Base-by-base conservation (phyloP, 2,113 vertebrate species). In the Coptodon bakossiorum region DNA sequence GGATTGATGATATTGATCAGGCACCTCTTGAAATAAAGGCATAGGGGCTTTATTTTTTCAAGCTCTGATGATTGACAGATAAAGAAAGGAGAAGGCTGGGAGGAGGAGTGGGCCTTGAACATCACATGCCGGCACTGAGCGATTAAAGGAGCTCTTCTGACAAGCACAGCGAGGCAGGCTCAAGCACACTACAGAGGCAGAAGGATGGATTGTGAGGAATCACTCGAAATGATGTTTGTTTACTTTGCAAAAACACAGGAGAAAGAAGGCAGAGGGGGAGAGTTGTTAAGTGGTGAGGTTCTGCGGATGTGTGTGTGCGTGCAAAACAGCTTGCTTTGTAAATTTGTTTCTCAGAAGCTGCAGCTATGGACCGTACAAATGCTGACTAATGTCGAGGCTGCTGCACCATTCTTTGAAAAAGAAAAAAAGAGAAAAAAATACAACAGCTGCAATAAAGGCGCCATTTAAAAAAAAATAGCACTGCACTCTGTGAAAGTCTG, bases 1-100 rank as follows among this genome's bases (percentile, higher is more conserved):
- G 96, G 96, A 97, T 98, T 98, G 98, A 99, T 99, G 98, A 98
- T 99, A 99, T 99, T 99, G 98, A 99, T 99, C 98, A 99, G 97
- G 97, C 97, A 98, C 96, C 97, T 98, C 97, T 97, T 98, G 97
- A 98, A 94, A 98, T 94, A 94, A 93, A 94, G 94, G 97, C 96
- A 97, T 94, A 94, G 96, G 96, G 97, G 97, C 96, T 97, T 96
- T 98, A 97, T 98, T 98, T 98, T 97, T 84, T 81, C 91, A 89
- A 90, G 83, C 86, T 96, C 96, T 95, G 94, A 96, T 98, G 97
- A 98, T 97, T 99, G 98, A 99, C 98, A 99, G 98, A 98, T 98
- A 91, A 96, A 95, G 98, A 97, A 97, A 95, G 96, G 96, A 96
- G 96, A 96, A 95, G 96, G 95, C 97, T 97, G 97, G 96, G 96